These are phyloP conservation scores for Vombatus ursinus DNA, from an alignment of 2,113 vertebrate genomes.

Conservation along the genomic window DNA sequence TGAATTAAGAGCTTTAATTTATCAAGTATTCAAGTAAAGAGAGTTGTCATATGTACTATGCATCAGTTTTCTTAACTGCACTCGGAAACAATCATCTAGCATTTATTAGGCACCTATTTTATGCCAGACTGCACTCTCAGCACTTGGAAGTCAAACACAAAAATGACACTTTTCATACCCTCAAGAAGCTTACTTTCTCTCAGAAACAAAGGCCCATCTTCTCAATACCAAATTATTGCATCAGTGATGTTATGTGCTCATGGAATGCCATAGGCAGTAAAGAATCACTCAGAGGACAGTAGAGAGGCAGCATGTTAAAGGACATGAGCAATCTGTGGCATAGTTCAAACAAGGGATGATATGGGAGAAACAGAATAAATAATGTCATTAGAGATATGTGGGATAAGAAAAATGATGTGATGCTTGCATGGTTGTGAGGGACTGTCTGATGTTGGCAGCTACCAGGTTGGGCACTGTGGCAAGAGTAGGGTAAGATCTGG, in stretches of 20 bases:
- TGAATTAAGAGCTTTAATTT: neutral
- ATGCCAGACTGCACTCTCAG: neutral
- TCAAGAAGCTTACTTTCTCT: neutral
- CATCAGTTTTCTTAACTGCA: constrained; percentile 14
- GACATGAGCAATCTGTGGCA: neutral
- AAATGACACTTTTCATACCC: neutral
- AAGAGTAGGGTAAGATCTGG: too few species aligned
- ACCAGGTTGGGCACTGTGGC: too few species aligned
- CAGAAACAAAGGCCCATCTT: neutral
- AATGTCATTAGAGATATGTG: neutral
- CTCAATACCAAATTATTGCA: neutral
- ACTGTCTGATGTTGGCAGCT: too few species aligned
- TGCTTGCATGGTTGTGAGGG: neutral
- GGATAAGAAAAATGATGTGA: neutral
- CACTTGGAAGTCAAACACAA: neutral
- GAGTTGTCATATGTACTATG: neutral
- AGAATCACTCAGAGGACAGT: neutral
- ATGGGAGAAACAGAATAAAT: neutral
- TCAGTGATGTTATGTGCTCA: neutral
- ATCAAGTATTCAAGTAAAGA: neutral
- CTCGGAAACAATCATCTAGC: neutral
- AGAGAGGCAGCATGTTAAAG: neutral
- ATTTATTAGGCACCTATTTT: neutral
- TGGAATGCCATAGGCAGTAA: neutral
- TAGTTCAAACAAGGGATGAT: neutral